phyloP scores from a whole-genome alignment of 2,888 invertebrate species.

The Eupithecia tripunctaria region DNA sequence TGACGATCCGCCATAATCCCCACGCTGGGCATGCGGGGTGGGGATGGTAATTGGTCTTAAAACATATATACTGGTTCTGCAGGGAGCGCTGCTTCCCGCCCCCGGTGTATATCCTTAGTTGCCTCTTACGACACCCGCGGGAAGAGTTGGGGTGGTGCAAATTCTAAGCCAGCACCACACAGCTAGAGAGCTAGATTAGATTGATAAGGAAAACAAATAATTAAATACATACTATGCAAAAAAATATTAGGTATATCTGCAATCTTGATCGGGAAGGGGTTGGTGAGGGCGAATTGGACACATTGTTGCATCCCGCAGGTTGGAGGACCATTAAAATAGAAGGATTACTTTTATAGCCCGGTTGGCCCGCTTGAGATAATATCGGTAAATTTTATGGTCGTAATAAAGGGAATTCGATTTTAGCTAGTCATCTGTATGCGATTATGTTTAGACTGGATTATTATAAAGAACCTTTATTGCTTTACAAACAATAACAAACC shows the following conservation, averaged over 20 bases:
- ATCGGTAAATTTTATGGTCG: slow-evolving; percentile 81
- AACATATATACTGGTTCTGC: no score
- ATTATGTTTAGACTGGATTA: slow-evolving; percentile 69
- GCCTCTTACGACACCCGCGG: no score
- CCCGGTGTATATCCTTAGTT: no score
- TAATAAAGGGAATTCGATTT: slow-evolving; percentile 82
- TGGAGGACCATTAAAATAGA: slow-evolving; percentile 80
- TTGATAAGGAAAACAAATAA: no score
- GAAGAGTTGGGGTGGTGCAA: no score
- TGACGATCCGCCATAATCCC: no score
- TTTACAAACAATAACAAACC: slow-evolving; percentile 47
- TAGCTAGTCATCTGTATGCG: slow-evolving; percentile 78
- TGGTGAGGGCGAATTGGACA: slow-evolving; percentile 66
- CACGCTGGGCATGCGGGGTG: no score
- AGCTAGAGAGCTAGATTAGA: no score
- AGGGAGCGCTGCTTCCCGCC: no score
- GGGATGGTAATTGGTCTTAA: no score
- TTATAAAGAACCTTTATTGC: slow-evolving; percentile 53
- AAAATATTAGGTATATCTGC: slow-evolving; percentile 53
- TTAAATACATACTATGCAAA: no score
- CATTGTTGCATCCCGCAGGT: slow-evolving; percentile 80
- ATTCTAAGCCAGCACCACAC: no score
- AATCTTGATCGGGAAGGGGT: slow-evolving; percentile 54
- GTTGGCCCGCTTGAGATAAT: slow-evolving; percentile 81
- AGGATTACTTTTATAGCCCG: slow-evolving; percentile 81